Base-by-base conservation (phyloP, 2,888 invertebrate genomes). In the Amaurobius ferox region DNA sequence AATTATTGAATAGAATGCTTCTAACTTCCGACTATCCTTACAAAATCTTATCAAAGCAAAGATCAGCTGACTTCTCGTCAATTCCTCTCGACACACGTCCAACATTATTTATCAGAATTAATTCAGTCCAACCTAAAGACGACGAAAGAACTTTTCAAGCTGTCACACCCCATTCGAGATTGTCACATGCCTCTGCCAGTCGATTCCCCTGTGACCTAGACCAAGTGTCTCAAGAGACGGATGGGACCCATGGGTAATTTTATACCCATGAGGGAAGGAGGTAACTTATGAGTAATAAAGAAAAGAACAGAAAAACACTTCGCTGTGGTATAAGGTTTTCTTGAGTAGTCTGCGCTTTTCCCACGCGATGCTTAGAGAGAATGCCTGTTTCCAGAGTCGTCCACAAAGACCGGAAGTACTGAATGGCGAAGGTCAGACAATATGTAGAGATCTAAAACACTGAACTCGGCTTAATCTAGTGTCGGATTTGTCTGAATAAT, bases 351-450 rank as follows among this genome's bases (percentile, higher is more conserved):
- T 23, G 26, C n/a, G 23, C 16, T 23, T 61, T 81, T 81, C 81
- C 81, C 81, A 81, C 81, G 81, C 74, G n/a, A 39, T 5, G 26
- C 29, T 71, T 30, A 64, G 40, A 67, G 55, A 71, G 28, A 35
- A 83, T 71, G 48, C 32, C 29, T 48, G 48, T 26, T 23, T 26
- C 32, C 16, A 55, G 26, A 61, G 23, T 16, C 28, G 11, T 26
- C 67, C 40, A 81, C 77, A 85, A 85, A 85, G 77, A 67, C 83
- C 83, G 83, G 83, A 85, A 85, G 77, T 72, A 32, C 23, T n/a
- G 19, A 11, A 7, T 23, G 11, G 23, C 40, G 71, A 85, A 85
- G 83, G 83, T 77, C 70, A 85, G 23, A 55, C 55, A 55, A n/a
- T 55, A 23, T 55, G 55, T 16, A 19, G 55, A 55, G 5, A 23